A percentile compares a stretch with the other conserved stretches of the same genome.
These are phyloP conservation scores for Bucorvus abyssinicus DNA, from an alignment of 2,797 vertebrate genomes.

Conservation along the genomic window DNA sequence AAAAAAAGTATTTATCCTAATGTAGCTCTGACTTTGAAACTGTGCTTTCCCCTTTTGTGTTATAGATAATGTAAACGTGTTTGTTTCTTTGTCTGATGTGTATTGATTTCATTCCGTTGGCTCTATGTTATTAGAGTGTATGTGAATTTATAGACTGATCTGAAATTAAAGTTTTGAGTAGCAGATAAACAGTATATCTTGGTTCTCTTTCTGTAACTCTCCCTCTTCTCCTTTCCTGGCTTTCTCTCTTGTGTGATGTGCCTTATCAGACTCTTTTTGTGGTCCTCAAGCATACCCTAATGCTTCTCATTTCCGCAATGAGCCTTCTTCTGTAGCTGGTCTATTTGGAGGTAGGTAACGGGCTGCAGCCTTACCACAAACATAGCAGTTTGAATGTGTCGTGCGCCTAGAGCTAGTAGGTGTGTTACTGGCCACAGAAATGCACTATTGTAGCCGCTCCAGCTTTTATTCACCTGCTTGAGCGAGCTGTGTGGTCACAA, in stretches of 20 bases:
- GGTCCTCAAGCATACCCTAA: constrained; percentile 87
- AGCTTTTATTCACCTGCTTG: neutral
- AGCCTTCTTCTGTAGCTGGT: constrained; percentile 87
- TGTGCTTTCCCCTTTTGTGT: neutral
- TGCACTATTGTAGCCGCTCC: neutral
- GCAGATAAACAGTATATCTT: constrained; percentile 8
- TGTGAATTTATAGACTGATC: constrained; percentile 12
- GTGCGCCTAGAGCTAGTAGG: neutral
- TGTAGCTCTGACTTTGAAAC: neutral
- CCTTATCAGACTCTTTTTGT: constrained; percentile 89
- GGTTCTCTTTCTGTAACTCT: constrained; percentile 66
- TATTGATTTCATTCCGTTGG: constrained; percentile 5
- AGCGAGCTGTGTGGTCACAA: neutral
- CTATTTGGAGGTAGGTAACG: constrained; percentile 87
- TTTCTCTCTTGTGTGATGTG: constrained; percentile 62
- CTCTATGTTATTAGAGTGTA: constrained; percentile 2
- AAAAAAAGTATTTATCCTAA: neutral
- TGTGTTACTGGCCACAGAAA: neutral
- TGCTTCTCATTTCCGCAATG: constrained; percentile 84
- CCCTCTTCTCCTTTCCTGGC: constrained; percentile 73
- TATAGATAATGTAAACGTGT: neutral
- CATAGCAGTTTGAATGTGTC: neutral
- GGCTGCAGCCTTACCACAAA: neutral
- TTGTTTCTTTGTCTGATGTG: constrained; percentile 11
- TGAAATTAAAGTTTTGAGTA: neutral